Conservation (phyloP, 2,888 invertebrate species). For the Biston betularia region DNA sequence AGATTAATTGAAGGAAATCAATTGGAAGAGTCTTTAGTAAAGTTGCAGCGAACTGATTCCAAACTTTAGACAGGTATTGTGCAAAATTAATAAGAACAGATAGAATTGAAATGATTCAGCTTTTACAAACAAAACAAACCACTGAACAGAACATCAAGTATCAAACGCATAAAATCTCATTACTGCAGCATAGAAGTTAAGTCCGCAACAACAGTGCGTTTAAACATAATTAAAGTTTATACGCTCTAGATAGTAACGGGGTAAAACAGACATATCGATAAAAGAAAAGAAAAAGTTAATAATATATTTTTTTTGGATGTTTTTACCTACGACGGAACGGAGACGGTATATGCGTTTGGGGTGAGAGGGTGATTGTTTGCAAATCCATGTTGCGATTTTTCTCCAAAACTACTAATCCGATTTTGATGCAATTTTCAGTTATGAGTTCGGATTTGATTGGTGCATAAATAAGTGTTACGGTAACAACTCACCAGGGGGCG, state of each 20-base stretch:
- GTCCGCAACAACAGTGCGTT: slow-evolving; percentile 53
- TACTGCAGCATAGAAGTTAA: slow-evolving; percentile 37
- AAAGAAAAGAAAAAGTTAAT: too few relatives aligned
- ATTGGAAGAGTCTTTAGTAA: slow-evolving; percentile 12
- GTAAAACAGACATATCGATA: not conserved
- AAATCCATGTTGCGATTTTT: too few relatives aligned
- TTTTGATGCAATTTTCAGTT: too few relatives aligned
- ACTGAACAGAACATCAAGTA: slow-evolving; percentile 15
- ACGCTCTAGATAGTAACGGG: slow-evolving; percentile 36
- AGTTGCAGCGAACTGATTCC: not conserved
- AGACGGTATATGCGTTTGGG: too few relatives aligned
- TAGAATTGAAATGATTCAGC: not conserved
- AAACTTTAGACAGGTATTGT: not conserved
- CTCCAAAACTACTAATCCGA: too few relatives aligned
- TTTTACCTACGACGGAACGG: too few relatives aligned
- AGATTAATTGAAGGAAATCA: slow-evolving; percentile 31
- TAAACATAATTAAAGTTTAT: slow-evolving; percentile 62
- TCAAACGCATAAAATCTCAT: slow-evolving; percentile 44
- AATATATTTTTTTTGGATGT: too few relatives aligned
- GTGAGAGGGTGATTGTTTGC: too few relatives aligned
- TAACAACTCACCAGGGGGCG: too few relatives aligned
- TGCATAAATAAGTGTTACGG: too few relatives aligned
- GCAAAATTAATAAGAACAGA: not conserved
- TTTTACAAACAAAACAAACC: slow-evolving; percentile 3
- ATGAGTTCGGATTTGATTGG: too few relatives aligned